phyloP scores from a whole-genome alignment of 2,888 invertebrate genomes.

The Calliphora vomitoria region DNA sequence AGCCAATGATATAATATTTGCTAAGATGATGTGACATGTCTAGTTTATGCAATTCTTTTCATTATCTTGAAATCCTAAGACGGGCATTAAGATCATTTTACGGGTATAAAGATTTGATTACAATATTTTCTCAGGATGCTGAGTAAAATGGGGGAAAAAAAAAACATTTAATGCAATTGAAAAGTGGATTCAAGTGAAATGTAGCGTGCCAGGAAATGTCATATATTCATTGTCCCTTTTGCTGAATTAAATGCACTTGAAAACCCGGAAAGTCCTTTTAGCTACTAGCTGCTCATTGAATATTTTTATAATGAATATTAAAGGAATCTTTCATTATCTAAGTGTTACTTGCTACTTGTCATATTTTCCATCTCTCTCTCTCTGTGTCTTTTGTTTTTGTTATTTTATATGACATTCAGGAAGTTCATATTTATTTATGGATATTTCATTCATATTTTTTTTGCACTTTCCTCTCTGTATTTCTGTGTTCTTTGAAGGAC shows the following conservation, averaged over 20 bases:
- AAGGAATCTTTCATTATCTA: conserved; percentile 4
- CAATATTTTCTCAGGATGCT: conserved; percentile 49
- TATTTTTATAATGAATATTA: conserved; percentile 17
- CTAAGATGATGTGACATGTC: conserved; percentile 66
- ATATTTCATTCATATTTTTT: conserved; percentile 73
- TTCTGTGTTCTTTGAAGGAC: neutral
- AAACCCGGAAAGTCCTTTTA: conserved; percentile 47
- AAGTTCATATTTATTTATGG: conserved; percentile 71
- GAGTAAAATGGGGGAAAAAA: conserved; percentile 10
- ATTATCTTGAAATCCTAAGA: conserved; percentile 49
- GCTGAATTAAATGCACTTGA: conserved; percentile 66
- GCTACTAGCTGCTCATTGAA: conserved; percentile 18
- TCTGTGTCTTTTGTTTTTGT: conserved; percentile 32
- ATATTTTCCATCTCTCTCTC: conserved; percentile 25
- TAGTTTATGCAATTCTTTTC: conserved; percentile 66
- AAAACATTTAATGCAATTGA: conserved; percentile 21
- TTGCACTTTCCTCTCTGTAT: conserved; percentile 37
- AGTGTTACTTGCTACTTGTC: conserved; percentile 48
- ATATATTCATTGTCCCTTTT: conserved; percentile 64
- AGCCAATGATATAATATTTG: conserved; percentile 82
- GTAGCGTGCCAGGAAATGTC: conserved; percentile 72
- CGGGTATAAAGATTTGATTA: conserved; percentile 66
- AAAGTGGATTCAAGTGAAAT: conserved; percentile 60
- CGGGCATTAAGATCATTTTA: conserved; percentile 61
- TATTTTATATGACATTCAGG: conserved; percentile 59